phyloP scores from a whole-genome alignment of 2,797 vertebrate species.

The Cygnus olor region DNA sequence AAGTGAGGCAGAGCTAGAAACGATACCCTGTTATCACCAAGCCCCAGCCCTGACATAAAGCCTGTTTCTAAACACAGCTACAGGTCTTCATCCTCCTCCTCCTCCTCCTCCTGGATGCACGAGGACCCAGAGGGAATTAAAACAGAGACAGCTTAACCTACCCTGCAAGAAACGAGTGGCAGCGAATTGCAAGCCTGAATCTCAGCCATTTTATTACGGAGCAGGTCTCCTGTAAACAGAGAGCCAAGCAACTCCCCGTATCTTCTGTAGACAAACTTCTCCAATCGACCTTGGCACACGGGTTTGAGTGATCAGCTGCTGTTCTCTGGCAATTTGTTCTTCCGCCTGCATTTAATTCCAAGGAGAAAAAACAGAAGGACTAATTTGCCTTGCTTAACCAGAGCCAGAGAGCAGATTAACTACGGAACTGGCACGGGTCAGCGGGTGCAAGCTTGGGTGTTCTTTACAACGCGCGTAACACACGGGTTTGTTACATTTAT shows the following conservation, averaged over 20 bases:
- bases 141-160: neutral
- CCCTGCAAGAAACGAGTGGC: accelerated
- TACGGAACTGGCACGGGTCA: neutral
- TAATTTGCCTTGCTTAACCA: too few species aligned
- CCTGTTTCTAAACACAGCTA: neutral
- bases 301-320: too few species aligned
- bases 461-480: neutral
- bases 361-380: too few species aligned
- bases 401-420: too few species aligned
- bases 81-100: neutral
- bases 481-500: accelerated
- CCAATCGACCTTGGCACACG: neutral
- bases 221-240: neutral
- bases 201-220: neutral
- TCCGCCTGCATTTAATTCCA: too few species aligned
- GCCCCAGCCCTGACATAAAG: neutral
- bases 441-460: neutral
- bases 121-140: neutral
- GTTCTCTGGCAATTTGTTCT: too few species aligned
- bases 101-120: too few species aligned
- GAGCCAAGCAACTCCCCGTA: neutral
- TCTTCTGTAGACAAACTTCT: neutral
- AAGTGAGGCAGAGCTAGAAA: neutral
- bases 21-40: accelerated
- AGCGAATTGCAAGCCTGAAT: neutral